Base-by-base conservation (phyloP, 2,797 vertebrate genomes). In the Nannoperca australis region DNA sequence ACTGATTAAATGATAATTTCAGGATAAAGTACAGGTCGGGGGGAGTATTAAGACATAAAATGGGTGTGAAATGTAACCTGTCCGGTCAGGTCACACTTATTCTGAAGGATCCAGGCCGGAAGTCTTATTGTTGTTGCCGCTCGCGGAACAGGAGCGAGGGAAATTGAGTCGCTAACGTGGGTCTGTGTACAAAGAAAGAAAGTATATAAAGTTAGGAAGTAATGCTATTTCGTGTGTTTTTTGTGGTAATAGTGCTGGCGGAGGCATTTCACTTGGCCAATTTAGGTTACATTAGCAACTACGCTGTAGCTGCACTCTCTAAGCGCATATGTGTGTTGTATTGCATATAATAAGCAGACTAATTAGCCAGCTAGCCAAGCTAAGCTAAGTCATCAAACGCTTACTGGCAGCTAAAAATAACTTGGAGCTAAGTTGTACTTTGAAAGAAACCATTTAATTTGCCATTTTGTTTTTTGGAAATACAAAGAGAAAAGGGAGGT, bases 61-160 rank as follows among this genome's bases (percentile, higher is more conserved):
- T 5, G 3, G 1, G n/a, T 14, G 10, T 7, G 4, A 12, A 54
- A n/a, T 15, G 0, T 3, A 8, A 1, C 0, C 5, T 51, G 27
- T 5, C 42, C 2, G 42, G 6, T 30, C 9, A 65, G 0, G 5
- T 53, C 3, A 38, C 22, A 2, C 73, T 86, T 86, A 86, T 66
- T 86, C 1, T 83, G 85, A 85, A 87, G 9, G 30, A 14, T 3
- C 0, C 5, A 14, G 1, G 3, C 61, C 69, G 85, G 89, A 89
- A 78, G 4, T 38, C 36, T 6, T 1, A 1, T 0, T 70, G 47
- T 56, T 73, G 32, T 70, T n/a, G 24, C 55, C 8, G 12, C 42
- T 55, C 4, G n/a, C 10, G 24, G 27, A 49, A 10, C 27, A 22
- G 36, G 42, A 60, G 83, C 69, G 83, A 82, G 70, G 55, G 42